Base-by-base conservation (phyloP, 2,113 vertebrate genomes). In the Oreocharis arfaki region DNA sequence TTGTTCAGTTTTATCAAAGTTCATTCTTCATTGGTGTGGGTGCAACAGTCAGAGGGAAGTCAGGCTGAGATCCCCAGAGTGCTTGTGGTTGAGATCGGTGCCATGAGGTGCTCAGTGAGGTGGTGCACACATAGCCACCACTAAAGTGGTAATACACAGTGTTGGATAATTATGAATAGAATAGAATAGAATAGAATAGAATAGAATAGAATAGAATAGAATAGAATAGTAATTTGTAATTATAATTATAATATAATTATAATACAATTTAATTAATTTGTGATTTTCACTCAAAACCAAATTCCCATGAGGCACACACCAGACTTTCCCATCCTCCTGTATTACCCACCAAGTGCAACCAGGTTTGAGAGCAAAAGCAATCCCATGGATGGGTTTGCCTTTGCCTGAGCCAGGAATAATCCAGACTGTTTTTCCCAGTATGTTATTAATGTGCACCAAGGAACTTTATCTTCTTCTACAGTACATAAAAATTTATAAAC, bases 61-160 rank as follows among this genome's bases (percentile, higher is more conserved):
- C 16, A 55, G 84, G n/a, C 30, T 79, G 56, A 30, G 56, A 17
- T n/a, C n/a, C 49, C 28, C 41, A 55, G 30, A n/a, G 11, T 3
- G 2, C 7, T 7, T 63, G 24, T 41, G 56, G 20, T 55, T 30
- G 9, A 55, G 56, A 24, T 26, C 0, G 1, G 11, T 55, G 49
- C 55, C 0, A 0, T 63, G 84, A 70, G n/a, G 20, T 55, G 41
- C 56, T 55, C 41, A 41, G 41, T 11, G 41, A 41, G 41, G 13
- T 41, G 41, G 13, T 41, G 41, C 41, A 12, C 41, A 41, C 39
- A 12, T 41, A 41, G 39, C 39, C 41, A 41, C 24, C 28, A 46
- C 39, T n/a, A 20, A 46, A 39, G 33, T 23, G 23, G 15, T 23
- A 46, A 53, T 28, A 47, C 22, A 19, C 18, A 23, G 11, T 53